A percentile compares a stretch with the other conserved stretches of the same genome.
These are phyloP conservation scores for Pomatostomus ruficeps DNA, from an alignment of 2,113 vertebrate species.

Conservation along the genomic window DNA sequence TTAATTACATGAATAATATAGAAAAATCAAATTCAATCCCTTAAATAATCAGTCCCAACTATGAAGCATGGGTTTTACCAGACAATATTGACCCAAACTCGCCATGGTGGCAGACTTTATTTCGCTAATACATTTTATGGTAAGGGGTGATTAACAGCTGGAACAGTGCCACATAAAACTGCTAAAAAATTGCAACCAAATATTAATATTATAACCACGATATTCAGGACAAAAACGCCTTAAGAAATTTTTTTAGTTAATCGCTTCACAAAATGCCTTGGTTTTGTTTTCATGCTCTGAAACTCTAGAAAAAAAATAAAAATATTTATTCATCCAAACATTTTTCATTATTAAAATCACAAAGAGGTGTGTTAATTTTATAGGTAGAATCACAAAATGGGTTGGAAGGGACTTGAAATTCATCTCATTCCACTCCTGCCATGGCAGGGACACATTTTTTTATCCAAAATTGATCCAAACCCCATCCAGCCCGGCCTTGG, in stretches of 20 bases:
- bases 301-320: background rate
- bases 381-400: background rate
- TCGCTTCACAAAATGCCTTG: background rate
- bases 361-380: background rate
- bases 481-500: fast-evolving
- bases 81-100: background rate
- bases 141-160: background rate
- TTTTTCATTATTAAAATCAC: background rate
- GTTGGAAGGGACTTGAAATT: background rate
- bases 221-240: background rate
- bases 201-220: background rate
- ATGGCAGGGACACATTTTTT: background rate
- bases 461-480: fast-evolving
- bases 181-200: background rate
- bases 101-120: background rate
- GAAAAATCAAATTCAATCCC: background rate
- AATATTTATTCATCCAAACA: background rate
- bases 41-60: background rate
- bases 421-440: background rate
- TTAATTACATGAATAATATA: background rate
- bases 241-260: background rate
- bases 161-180: background rate
- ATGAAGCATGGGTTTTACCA: background rate
- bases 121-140: background rate
- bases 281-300: background rate